Conservation (phyloP, 2,888 invertebrate genomes). For the Meta bourneti region DNA sequence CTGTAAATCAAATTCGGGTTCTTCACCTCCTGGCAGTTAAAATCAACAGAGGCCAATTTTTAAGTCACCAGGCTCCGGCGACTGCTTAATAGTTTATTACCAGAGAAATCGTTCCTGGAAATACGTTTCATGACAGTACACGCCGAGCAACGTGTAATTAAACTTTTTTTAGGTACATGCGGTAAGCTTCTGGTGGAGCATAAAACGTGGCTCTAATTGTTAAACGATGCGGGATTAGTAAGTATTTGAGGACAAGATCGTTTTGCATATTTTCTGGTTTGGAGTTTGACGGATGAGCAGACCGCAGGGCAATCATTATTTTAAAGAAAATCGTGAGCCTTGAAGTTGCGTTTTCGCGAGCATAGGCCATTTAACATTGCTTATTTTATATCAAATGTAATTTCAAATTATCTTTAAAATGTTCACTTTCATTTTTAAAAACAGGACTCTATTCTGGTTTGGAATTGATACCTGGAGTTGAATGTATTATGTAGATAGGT, state of each 20-base stretch:
- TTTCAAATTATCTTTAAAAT: too few species aligned
- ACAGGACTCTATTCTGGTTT: too few species aligned
- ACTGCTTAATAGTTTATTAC: slow-evolving; percentile 9
- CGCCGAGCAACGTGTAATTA: slow-evolving; percentile 26
- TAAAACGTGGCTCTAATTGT: too few species aligned
- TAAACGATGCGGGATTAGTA: too few species aligned
- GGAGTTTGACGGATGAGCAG: neutral
- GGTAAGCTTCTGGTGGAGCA: neutral
- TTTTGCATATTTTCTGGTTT: neutral
- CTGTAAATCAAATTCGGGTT: slow-evolving; percentile 66
- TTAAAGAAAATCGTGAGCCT: neutral
- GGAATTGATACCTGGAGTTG: too few species aligned
- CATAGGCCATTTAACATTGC: neutral
- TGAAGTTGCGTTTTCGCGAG: too few species aligned
- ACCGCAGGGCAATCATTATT: neutral
- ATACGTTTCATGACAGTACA: slow-evolving; percentile 8
- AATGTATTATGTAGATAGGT: too few species aligned
- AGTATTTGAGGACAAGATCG: neutral
- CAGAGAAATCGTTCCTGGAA: slow-evolving; percentile 38
- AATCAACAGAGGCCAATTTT: slow-evolving; percentile 57
- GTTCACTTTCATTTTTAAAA: too few species aligned
- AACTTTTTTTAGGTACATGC: slow-evolving; percentile 2
- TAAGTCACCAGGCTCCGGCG: slow-evolving; percentile 48
- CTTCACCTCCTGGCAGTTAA: slow-evolving; percentile 45
- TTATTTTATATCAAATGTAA: neutral